phyloP scores from a whole-genome alignment of 2,888 invertebrate species.

The Diaperis boleti region DNA sequence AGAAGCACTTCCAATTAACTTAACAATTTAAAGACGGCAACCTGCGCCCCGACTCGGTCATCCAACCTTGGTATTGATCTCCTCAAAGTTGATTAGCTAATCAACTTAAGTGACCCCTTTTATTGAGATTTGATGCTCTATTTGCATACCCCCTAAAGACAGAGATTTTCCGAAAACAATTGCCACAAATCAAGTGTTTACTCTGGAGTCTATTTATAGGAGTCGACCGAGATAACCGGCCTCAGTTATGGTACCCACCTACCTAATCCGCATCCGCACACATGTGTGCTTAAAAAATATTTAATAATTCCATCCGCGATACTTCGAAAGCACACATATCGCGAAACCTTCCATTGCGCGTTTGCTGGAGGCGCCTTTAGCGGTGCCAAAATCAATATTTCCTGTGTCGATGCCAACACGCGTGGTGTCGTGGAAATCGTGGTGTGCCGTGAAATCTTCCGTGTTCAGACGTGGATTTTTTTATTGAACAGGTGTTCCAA shows the following conservation, averaged over 20 bases:
- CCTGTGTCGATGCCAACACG: slow-evolving; percentile 39
- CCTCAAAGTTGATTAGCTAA: too few species aligned
- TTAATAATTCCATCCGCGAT: slow-evolving; percentile 12
- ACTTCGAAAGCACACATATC: slow-evolving; percentile 32
- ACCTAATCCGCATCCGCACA: slow-evolving; percentile 6
- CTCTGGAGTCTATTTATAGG: slow-evolving; percentile 15
- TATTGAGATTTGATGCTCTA: too few species aligned
- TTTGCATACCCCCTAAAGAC: too few species aligned
- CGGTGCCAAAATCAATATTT: slow-evolving; percentile 55
- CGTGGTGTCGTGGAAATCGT: slow-evolving; percentile 22
- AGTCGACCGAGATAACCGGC: slow-evolving; percentile 11
- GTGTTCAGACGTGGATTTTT: slow-evolving; percentile 27
- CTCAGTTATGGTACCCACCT: slow-evolving; percentile 5
- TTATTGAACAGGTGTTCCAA: neutral
- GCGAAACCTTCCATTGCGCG: slow-evolving; percentile 38
- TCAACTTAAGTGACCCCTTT: too few species aligned
- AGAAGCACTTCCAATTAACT: too few species aligned
- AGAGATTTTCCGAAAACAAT: too few species aligned
- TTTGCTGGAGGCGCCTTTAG: slow-evolving; percentile 37
- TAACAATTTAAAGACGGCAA: too few species aligned
- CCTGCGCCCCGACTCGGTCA: too few species aligned
- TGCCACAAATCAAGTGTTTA: too few species aligned
- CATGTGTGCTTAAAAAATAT: slow-evolving; percentile 30
- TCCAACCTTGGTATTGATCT: too few species aligned
- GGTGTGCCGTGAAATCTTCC: too few species aligned